Conservation (phyloP, 2,113 vertebrate genomes). For the Labrus mixtus region DNA sequence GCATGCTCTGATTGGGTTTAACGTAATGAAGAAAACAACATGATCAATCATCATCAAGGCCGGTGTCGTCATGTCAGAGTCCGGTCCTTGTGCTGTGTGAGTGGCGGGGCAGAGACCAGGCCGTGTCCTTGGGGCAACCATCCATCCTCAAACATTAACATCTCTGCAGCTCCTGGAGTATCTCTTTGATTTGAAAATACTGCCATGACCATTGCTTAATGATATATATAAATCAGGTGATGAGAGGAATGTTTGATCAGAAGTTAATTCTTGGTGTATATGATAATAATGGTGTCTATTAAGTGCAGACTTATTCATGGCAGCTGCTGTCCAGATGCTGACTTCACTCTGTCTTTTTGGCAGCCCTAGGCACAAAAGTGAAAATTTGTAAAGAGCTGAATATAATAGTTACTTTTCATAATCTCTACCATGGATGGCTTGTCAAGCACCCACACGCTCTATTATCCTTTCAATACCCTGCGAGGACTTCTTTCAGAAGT, state of each 20-base stretch:
- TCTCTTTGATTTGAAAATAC: constrained; percentile 51
- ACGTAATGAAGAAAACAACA: constrained; percentile 99
- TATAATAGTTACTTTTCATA: constrained; percentile 75
- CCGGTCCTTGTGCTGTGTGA: constrained; percentile 76
- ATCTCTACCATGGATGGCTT: constrained; percentile 66
- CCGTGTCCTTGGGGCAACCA: constrained; percentile 74
- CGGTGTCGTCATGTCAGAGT: constrained; percentile 88
- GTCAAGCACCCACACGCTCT: constrained; percentile 68
- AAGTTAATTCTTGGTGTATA: constrained; percentile 44
- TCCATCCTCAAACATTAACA: constrained; percentile 74
- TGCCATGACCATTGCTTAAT: constrained; percentile 24
- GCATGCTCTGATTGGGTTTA: constrained; percentile 98
- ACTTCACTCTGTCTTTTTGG: constrained; percentile 69
- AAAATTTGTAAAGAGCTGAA: constrained; percentile 69
- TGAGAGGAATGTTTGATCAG: constrained; percentile 53
- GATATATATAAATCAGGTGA: constrained; percentile 36
- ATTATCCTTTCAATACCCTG: constrained; percentile 82
- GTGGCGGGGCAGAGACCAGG: constrained; percentile 84
- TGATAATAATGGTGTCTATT: constrained; percentile 50
- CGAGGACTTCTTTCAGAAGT: constrained; percentile 68
- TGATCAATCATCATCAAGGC: constrained; percentile 98
- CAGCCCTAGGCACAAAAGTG: constrained; percentile 51
- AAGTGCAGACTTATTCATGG: constrained; percentile 41
- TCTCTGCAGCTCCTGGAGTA: constrained; percentile 42
- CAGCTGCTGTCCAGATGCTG: constrained; percentile 55